Evolutionary conservation across 1,140 invertebrate genomes (phyloP).

Genomic region (Propsilocerus akamusi): DNA sequence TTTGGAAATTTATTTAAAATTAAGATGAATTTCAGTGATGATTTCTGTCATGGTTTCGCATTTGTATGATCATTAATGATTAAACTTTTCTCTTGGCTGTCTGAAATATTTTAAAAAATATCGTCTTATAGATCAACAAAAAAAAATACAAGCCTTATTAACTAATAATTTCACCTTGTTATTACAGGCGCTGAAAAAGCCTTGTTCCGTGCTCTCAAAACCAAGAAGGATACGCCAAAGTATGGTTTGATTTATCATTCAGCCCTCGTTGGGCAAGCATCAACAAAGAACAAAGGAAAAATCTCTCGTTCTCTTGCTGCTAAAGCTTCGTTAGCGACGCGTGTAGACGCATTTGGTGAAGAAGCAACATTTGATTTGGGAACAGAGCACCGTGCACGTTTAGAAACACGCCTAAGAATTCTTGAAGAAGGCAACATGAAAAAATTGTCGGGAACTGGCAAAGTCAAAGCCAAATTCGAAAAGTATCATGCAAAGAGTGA

Average conservation of each 20-base stretch:
- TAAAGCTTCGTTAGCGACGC: slow-evolving; percentile 79
- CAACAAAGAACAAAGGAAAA: slow-evolving; percentile 77
- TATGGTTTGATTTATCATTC: slow-evolving; percentile 98
- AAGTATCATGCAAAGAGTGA: slow-evolving; percentile 72
- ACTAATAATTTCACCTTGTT: background rate
- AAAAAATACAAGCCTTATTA: too few relatives aligned
- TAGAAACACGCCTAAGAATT: slow-evolving; percentile 56
- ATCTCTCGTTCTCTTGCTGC: slow-evolving; percentile 94
- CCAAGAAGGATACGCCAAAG: slow-evolving; percentile 95
- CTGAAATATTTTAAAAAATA: too few relatives aligned
- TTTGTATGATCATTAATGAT: background rate
- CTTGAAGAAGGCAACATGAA: slow-evolving; percentile 72
- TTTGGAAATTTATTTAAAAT: background rate
- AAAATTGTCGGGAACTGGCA: slow-evolving; percentile 71
- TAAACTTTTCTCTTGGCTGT: background rate
- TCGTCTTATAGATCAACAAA: too few relatives aligned
- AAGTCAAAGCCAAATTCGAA: slow-evolving; percentile 71
- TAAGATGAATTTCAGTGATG: background rate
- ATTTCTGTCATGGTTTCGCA: background rate
- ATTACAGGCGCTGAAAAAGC: slow-evolving; percentile 83
- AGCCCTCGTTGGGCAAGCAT: slow-evolving; percentile 74
- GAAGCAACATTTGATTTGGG: slow-evolving; percentile 63
- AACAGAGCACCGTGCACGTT: slow-evolving; percentile 66
- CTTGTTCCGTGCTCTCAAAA: slow-evolving; percentile 89
- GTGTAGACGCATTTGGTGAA: slow-evolving; percentile 93